A percentile compares a stretch with the other conserved stretches of the same genome.
phyloP scores from a whole-genome alignment of 1,140 invertebrate species.

The Lepidurus couesii region DNA sequence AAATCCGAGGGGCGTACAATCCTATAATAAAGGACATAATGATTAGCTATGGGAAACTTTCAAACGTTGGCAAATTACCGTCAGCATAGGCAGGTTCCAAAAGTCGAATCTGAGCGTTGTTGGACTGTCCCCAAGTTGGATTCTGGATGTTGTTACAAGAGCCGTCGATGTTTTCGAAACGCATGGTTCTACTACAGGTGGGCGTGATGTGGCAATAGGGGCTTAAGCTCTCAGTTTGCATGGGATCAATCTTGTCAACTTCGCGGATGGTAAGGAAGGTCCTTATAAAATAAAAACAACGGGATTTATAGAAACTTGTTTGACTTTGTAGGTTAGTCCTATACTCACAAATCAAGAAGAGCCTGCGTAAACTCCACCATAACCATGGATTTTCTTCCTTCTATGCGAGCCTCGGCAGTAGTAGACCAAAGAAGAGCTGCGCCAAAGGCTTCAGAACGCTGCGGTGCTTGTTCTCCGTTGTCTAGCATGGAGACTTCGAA shows the following conservation, averaged over 20 bases:
- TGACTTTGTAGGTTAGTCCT: no score
- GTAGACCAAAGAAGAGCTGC: background rate
- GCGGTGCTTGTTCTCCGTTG: background rate
- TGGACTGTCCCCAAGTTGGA: conserved; percentile 39
- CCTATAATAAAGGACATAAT: conserved; percentile 43
- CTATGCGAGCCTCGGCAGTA: background rate
- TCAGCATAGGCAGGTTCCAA: conserved; percentile 9
- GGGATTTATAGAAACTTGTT: background rate
- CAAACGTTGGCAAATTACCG: conserved; percentile 33
- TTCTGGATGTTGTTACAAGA: conserved; percentile 49
- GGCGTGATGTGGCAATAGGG: background rate
- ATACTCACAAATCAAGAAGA: background rate
- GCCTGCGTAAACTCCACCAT: background rate
- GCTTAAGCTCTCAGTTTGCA: background rate
- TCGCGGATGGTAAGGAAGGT: background rate
- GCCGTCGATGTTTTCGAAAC: conserved; percentile 48
- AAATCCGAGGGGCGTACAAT: conserved; percentile 59
- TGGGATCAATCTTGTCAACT: background rate
- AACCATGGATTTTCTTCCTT: background rate
- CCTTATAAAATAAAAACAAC: background rate
- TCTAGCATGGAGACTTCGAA: background rate
- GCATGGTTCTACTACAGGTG: background rate
- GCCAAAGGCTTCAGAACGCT: background rate
- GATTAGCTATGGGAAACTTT: background rate
- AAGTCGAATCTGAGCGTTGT: background rate